phyloP scores from a whole-genome alignment of 2,797 vertebrate genomes.

The Gastrophryne carolinensis region DNA sequence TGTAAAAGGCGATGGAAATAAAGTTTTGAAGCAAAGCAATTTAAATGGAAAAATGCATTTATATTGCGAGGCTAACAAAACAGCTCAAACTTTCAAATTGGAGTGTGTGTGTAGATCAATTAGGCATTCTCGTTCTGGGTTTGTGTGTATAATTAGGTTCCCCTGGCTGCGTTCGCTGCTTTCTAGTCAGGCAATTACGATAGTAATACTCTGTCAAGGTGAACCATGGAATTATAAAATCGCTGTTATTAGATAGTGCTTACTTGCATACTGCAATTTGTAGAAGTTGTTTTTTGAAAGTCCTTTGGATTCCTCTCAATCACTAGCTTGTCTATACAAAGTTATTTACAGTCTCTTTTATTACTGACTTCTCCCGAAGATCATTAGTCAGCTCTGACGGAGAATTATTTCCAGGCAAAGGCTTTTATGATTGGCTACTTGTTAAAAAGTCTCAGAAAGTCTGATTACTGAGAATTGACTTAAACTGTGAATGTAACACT shows the following conservation, averaged over 20 bases:
- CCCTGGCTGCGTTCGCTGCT: conserved; percentile 28
- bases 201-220: conserved; percentile 49
- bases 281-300: conserved; percentile 31
- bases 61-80: background rate
- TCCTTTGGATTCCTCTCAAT: conserved; percentile 41
- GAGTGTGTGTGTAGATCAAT: conserved; percentile 39
- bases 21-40: conserved; percentile 13
- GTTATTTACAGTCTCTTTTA: conserved; percentile 31
- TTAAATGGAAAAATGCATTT: conserved; percentile 39
- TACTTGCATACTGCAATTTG: conserved; percentile 35
- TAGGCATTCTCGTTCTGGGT: conserved; percentile 42
- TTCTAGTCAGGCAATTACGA: conserved; percentile 46
- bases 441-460: background rate
- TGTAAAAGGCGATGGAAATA: background rate
- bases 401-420: background rate
- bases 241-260: conserved; percentile 44
- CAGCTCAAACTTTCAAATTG: background rate
- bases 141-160: conserved; percentile 45
- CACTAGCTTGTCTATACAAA: conserved; percentile 23
- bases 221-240: conserved; percentile 47
- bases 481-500: background rate
- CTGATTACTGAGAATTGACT: background rate
- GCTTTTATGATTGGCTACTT: background rate
- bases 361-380: conserved; percentile 13
- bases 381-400: conserved; percentile 1